These are phyloP conservation scores for Euzetes globulus DNA, from an alignment of 2,888 invertebrate species.

Conservation along the genomic window DNA sequence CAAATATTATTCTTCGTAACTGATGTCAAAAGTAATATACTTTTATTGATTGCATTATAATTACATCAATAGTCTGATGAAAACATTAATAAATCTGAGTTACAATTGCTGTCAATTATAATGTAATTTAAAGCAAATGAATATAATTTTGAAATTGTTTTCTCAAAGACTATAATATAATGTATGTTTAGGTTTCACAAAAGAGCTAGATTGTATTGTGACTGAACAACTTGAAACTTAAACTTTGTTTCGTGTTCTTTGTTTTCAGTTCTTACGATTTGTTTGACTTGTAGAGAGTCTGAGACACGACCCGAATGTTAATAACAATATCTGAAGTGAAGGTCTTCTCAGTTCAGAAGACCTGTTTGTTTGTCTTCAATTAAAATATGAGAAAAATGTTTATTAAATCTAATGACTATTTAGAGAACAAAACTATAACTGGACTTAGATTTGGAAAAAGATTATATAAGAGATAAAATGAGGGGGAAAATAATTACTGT, in stretches of 20 bases:
- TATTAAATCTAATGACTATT: not conserved
- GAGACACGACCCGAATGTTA: not conserved
- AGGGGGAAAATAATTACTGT: not conserved
- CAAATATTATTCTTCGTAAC: not conserved
- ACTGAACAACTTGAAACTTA: too few relatives aligned
- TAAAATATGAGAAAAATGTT: constrained; percentile 3
- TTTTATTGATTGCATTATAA: not conserved
- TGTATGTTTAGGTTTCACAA: too few relatives aligned
- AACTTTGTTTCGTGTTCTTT: too few relatives aligned
- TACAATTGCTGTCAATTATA: not conserved
- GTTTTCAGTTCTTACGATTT: too few relatives aligned
- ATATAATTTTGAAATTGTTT: not conserved
- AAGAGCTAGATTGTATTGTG: too few relatives aligned
- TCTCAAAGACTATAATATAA: not conserved
- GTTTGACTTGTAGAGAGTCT: not conserved
- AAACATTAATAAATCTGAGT: not conserved
- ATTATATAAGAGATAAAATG: not conserved
- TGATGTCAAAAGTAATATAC: not conserved
- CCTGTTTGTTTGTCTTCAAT: not conserved
- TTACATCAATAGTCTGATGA: not conserved
- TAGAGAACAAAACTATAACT: not conserved
- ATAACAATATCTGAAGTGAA: not conserved
- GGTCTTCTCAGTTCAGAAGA: not conserved
- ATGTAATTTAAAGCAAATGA: not conserved
- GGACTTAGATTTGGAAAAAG: not conserved